These are phyloP conservation scores for Ormia ochracea DNA, from an alignment of 2,888 invertebrate genomes.

Conservation along the genomic window DNA sequence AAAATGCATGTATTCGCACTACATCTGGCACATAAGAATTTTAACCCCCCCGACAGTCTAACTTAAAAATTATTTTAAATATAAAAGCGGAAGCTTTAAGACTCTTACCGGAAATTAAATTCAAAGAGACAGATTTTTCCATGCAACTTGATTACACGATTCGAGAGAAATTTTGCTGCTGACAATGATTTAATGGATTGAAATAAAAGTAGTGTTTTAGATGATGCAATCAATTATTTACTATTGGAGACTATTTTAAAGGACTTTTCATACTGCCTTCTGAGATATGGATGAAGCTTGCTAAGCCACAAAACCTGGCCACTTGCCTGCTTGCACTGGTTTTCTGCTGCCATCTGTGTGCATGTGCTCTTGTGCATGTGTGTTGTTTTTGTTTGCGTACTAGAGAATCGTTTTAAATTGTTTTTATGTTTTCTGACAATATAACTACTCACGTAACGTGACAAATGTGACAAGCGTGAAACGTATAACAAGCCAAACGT, in stretches of 20 bases:
- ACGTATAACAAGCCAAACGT: conserved; percentile 62
- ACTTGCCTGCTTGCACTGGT: conserved; percentile 25
- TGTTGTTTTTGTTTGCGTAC: conserved; percentile 13
- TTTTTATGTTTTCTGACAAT: conserved; percentile 56
- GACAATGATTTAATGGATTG: too few relatives aligned
- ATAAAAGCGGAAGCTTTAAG: background rate
- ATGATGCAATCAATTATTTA: too few relatives aligned
- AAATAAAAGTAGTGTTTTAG: too few relatives aligned
- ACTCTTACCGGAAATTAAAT: too few relatives aligned
- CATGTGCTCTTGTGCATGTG: background rate
- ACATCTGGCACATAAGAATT: background rate
- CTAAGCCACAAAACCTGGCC: conserved; percentile 27
- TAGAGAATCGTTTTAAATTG: conserved; percentile 25
- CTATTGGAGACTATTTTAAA: too few relatives aligned
- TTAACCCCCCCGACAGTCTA: background rate
- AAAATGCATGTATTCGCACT: conserved; percentile 14
- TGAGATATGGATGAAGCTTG: background rate
- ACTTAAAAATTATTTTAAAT: background rate
- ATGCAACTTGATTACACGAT: too few relatives aligned
- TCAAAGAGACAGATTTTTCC: too few relatives aligned
- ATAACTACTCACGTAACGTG: conserved; percentile 63
- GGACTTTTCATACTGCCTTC: background rate
- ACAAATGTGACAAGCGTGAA: conserved; percentile 63
- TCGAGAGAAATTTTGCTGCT: too few relatives aligned
- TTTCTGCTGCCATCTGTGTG: background rate